Percentiles rank a stretch among this genome's conserved stretches.
phyloP scores from a whole-genome alignment of 1,140 invertebrate species.

The Leptinotarsa defecta region DNA sequence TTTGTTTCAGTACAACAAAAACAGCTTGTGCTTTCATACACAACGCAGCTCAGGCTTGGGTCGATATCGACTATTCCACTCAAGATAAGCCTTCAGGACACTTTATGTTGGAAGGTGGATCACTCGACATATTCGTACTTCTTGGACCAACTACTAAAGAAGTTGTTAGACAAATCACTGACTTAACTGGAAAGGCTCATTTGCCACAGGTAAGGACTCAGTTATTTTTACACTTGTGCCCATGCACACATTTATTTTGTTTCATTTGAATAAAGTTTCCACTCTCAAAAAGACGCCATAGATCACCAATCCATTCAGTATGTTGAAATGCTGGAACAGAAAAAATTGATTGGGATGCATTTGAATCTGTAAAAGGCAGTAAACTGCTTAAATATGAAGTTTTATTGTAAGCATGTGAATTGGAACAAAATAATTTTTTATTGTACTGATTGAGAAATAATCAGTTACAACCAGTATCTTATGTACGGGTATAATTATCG shows the following conservation, averaged over 20 bases:
- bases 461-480: no score
- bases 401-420: no score
- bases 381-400: background rate
- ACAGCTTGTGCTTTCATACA: slow-evolving; percentile 94
- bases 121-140: slow-evolving; percentile 90
- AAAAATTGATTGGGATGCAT: no score
- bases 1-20: slow-evolving; percentile 85
- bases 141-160: slow-evolving; percentile 84
- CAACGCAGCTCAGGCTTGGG: slow-evolving; percentile 97
- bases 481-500: no score
- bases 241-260: background rate
- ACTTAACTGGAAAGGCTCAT: slow-evolving; percentile 75
- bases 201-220: slow-evolving; percentile 61
- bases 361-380: no score
- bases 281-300: no score
- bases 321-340: no score
- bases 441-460: no score
- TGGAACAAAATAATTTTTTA: no score
- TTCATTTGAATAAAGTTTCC: no score
- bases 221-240: background rate
- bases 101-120: slow-evolving; percentile 90
- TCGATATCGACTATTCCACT: slow-evolving; percentile 81
- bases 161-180: slow-evolving; percentile 83
- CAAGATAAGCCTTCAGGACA: slow-evolving; percentile 67
- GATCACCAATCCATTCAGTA: no score